Percentiles rank a stretch among this genome's conserved stretches.
These are phyloP conservation scores for Synchiropus splendidus DNA, from an alignment of 2,113 vertebrate genomes.

Conservation along the genomic window DNA sequence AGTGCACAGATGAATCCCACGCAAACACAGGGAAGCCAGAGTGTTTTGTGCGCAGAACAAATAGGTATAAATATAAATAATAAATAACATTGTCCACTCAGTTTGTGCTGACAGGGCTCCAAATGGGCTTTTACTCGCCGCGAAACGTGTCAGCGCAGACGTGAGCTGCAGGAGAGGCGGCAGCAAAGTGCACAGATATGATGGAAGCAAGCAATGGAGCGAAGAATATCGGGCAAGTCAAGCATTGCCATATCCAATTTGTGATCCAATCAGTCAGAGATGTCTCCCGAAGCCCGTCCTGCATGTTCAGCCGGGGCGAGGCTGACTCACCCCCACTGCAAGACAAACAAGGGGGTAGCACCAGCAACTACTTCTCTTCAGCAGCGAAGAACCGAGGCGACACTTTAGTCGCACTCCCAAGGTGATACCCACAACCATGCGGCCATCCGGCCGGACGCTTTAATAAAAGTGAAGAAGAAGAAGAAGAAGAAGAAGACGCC, in stretches of 20 bases:
- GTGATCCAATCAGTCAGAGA: conserved; percentile 34
- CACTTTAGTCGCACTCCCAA: conserved; percentile 19
- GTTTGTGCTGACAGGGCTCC: too few species aligned
- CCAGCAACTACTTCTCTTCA: conserved; percentile 19
- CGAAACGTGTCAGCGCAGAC: too few species aligned
- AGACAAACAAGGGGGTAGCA: conserved; percentile 3
- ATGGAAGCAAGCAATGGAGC: conserved; percentile 25
- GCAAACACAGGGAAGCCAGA: too few species aligned
- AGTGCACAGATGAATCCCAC: too few species aligned
- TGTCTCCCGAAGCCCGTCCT: conserved; percentile 29
- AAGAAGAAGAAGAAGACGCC: conserved; percentile 21
- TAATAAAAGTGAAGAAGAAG: conserved; percentile 42
- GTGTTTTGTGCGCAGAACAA: too few species aligned
- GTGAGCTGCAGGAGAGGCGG: conserved; percentile 3
- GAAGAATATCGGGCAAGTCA: conserved; percentile 29
- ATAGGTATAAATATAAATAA: too few species aligned
- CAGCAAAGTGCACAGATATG: conserved; percentile 23
- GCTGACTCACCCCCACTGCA: conserved; percentile 21
- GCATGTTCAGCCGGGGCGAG: too few species aligned
- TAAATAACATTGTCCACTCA: too few species aligned
- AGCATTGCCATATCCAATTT: conserved; percentile 27
- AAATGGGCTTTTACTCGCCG: too few species aligned
- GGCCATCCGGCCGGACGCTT: conserved; percentile 15
- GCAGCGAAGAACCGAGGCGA: conserved; percentile 3
- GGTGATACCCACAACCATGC: not conserved